These are phyloP conservation scores for Telmatherina bonti DNA, from an alignment of 2,797 vertebrate genomes.

Conservation along the genomic window DNA sequence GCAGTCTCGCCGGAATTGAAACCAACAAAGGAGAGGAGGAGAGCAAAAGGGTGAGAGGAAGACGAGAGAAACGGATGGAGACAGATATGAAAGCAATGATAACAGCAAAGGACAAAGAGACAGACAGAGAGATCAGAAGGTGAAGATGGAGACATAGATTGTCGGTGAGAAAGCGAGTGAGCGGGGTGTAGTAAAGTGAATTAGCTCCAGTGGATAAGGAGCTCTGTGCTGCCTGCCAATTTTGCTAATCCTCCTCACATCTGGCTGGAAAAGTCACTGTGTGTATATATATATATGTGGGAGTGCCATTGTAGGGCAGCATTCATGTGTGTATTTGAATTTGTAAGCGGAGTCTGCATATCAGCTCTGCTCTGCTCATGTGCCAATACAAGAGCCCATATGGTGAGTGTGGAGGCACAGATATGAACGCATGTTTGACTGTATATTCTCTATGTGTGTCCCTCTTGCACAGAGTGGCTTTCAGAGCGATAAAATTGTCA, in stretches of 20 bases:
- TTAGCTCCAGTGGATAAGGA: conserved; percentile 77
- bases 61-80: conserved; percentile 1
- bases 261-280: conserved; percentile 55
- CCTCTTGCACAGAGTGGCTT: conserved; percentile 52
- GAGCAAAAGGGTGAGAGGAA: conserved; percentile 18
- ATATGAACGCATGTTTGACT: conserved; percentile 6
- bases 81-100: conserved; percentile 13
- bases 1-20: conserved; percentile 16
- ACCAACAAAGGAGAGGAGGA: conserved; percentile 19
- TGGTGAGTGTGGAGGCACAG: conserved; percentile 25
- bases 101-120: neutral
- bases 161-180: conserved; percentile 44
- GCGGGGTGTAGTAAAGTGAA: conserved; percentile 66
- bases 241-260: conserved; percentile 73
- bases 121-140: conserved; percentile 42
- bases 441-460: conserved; percentile 5
- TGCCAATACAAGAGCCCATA: conserved; percentile 21
- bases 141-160: conserved; percentile 64
- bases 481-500: conserved; percentile 57
- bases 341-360: conserved; percentile 33
- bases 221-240: conserved; percentile 70
- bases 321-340: conserved; percentile 13
- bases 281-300: conserved; percentile 36
- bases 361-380: conserved; percentile 39
- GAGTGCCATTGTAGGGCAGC: conserved; percentile 43